Evolutionary conservation across 2,113 vertebrate species (phyloP).

Genomic region (Protomyctophum bolini): DNA sequence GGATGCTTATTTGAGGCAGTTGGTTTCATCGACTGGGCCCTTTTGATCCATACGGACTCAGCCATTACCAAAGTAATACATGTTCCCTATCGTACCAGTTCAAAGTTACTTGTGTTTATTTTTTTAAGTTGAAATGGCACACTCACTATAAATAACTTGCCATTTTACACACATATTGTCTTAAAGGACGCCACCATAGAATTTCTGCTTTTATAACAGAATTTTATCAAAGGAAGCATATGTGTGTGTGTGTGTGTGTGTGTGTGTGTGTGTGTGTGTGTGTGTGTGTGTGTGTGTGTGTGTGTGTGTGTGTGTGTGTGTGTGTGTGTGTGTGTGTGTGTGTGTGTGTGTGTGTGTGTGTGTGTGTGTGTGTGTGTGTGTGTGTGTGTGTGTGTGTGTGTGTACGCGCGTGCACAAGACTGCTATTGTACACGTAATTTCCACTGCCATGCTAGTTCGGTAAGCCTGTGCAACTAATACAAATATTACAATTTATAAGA

Average conservation of each 20-base stretch:
- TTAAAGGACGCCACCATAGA: constrained; percentile 62
- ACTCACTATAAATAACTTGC: constrained; percentile 72
- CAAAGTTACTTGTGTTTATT: constrained; percentile 53
- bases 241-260: constrained; percentile 64
- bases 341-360: constrained; percentile 60
- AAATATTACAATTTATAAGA: not conserved
- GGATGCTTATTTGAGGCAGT: not conserved
- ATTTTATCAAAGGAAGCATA: constrained; percentile 83
- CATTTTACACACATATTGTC: constrained; percentile 75
- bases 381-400: constrained; percentile 31
- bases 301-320: constrained; percentile 13
- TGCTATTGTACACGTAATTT: constrained; percentile 44
- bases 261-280: constrained; percentile 5
- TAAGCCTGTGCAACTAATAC: not conserved
- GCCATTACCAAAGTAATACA: not conserved
- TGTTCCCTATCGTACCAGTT: not conserved
- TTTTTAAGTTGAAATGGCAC: constrained; percentile 61
- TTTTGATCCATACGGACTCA: not conserved
- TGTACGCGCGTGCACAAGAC: not conserved
- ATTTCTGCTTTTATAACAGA: constrained; percentile 69
- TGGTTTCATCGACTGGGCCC: too few relatives aligned
- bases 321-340: constrained; percentile 68
- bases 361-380: constrained; percentile 56
- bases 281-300: constrained; percentile 73
- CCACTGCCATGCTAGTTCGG: constrained; percentile 35